Evolutionary conservation across 2,888 invertebrate genomes (phyloP).

Genomic region (Caenorhabditis zanzibari): DNA sequence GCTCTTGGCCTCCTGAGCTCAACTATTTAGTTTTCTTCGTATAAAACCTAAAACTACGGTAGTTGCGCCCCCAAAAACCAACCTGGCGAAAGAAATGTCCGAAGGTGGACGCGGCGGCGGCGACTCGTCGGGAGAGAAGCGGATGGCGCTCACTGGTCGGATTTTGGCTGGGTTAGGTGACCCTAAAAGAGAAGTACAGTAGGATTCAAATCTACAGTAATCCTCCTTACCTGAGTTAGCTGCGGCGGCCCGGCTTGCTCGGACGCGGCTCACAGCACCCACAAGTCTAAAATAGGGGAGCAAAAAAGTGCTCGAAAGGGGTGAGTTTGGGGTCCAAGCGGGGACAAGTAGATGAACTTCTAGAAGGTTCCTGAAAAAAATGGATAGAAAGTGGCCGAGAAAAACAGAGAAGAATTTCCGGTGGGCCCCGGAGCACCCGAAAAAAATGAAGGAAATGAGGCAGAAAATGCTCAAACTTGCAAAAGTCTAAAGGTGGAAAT

Average conservation of each 20-base stretch:
- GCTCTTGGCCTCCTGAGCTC: neutral
- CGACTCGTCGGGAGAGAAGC: constrained; percentile 70
- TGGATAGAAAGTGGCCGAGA: too few species aligned
- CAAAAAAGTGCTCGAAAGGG: constrained; percentile 37
- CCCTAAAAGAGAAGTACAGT: constrained; percentile 33
- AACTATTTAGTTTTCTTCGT: neutral
- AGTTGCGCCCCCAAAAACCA: neutral
- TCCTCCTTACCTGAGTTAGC: constrained; percentile 67
- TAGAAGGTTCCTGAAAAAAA: neutral
- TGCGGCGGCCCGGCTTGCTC: constrained; percentile 37
- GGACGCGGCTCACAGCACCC: constrained; percentile 65
- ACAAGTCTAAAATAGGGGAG: constrained; percentile 62
- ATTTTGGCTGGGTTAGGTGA: constrained; percentile 67
- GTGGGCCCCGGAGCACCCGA: neutral
- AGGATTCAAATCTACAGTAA: too few species aligned
- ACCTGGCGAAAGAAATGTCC: constrained; percentile 55
- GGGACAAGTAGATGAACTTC: neutral
- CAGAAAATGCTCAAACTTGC: neutral
- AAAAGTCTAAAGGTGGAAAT: neutral
- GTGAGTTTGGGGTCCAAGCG: neutral
- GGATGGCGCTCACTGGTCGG: constrained; percentile 57
- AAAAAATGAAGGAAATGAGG: constrained; percentile 7
- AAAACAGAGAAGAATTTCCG: neutral
- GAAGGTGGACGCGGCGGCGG: constrained; percentile 70
- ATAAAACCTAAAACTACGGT: neutral